These are phyloP conservation scores for Agapornis roseicollis DNA, from an alignment of 2,113 vertebrate species.

Conservation along the genomic window DNA sequence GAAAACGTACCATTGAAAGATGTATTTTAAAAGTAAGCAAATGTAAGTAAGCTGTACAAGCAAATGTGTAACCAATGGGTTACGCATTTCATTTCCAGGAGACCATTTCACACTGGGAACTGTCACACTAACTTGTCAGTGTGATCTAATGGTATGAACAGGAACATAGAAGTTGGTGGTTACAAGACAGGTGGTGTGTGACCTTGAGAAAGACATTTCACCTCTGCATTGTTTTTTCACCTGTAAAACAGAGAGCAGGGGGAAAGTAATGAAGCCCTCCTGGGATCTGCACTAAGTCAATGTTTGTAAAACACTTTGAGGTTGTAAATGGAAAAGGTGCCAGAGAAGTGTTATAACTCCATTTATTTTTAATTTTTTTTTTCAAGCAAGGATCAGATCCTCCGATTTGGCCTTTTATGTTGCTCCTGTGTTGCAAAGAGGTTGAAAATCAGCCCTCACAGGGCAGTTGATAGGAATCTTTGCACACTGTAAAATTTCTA, in stretches of 20 bases:
- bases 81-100: neutral
- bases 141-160: neutral
- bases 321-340: neutral
- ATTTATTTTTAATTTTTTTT: neutral
- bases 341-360: neutral
- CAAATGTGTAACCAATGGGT: neutral
- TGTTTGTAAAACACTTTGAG: neutral
- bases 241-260: neutral
- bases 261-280: neutral
- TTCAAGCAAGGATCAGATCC: neutral
- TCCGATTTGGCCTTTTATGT: neutral
- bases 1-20: neutral
- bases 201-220: neutral
- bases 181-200: neutral
- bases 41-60: neutral
- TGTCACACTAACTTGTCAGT: neutral
- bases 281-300: neutral
- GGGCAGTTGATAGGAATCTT: neutral
- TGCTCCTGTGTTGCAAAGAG: neutral
- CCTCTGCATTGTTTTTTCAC: neutral
- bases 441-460: neutral
- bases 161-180: neutral
- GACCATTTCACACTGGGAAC: neutral
- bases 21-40: neutral
- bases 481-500: neutral